Base-by-base conservation (phyloP, 2,888 invertebrate species). In the Zonitis immaculata region DNA sequence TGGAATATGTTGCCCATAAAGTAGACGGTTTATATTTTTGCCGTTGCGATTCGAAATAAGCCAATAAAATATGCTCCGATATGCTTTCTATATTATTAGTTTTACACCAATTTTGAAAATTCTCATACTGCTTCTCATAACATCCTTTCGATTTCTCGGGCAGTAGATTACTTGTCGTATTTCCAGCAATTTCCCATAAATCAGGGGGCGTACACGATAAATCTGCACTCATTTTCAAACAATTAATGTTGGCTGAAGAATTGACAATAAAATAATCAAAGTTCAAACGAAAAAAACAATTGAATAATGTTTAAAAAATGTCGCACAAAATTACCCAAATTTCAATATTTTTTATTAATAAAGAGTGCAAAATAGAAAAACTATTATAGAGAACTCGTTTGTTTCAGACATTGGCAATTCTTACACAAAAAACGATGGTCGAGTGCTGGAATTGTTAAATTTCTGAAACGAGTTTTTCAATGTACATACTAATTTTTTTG, bases 11-110 rank as follows among this genome's bases (percentile, higher is more conserved):
- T 12, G 46, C 27, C 56, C 56, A 56, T 27, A 54, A 45, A 18
- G 47, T 54, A 9, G 57, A 51, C 3, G 49, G 44, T 47, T 57
- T 54, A 22, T 56, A 44, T 18, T 39, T 49, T 43, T 51, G 26
- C 2, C 52, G 22, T 44, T 52, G 47, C 9, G 32, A 20, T 28
- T 52, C 52, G 42, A 56, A 58, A 49, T 47, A 57, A 6, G 55
- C 52, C 8, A 56, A 22, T 39, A 52, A 39, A 47, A 55, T 12
- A 32, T 55, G 52, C 52, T 58, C 54, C 12, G 54, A 47, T 20
- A 47, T 48, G 6, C 22, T 44, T 8, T 44, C 14, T 18, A 51
- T 27, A 11, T 32, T 45, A 32, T 57, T 57, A 25, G 32, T 48
- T 18, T 32, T n/a, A 12, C 48, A 45, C 57, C 49, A 57, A n/a